phyloP scores from a whole-genome alignment of 1,140 invertebrate species.

The Gyrodactylus salaris region DNA sequence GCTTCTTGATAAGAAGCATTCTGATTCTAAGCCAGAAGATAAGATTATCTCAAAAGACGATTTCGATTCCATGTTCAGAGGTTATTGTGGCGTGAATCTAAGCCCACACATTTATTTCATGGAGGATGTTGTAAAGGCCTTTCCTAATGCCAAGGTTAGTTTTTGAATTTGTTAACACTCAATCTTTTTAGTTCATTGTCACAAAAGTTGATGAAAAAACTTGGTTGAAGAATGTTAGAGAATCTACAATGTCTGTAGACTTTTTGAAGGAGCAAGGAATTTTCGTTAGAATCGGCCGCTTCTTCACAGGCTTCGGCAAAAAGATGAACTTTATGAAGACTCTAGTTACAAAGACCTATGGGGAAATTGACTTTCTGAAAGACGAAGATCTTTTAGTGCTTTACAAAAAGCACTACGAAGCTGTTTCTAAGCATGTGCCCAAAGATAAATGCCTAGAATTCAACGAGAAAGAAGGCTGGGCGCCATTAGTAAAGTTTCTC shows the following conservation, averaged over 20 bases:
- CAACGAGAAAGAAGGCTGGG: conserved; percentile 1
- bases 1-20: not conserved
- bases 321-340: not conserved
- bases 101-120: not conserved
- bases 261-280: not conserved
- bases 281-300: not conserved
- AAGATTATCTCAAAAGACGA: not conserved
- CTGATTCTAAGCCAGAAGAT: not conserved
- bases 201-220: not conserved
- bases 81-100: not conserved
- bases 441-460: not conserved
- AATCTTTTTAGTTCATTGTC: not conserved
- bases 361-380: not conserved
- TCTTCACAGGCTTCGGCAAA: not conserved
- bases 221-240: not conserved
- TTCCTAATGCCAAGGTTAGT: not conserved
- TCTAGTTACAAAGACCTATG: not conserved
- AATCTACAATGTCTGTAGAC: not conserved
- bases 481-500: not conserved
- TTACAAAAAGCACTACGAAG: not conserved
- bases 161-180: not conserved
- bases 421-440: not conserved
- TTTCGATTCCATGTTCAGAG: not conserved
- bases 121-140: not conserved
- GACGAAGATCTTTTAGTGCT: not conserved